Evolutionary conservation across 1,140 invertebrate genomes (phyloP).

Genomic region (Myzus persicae): DNA sequence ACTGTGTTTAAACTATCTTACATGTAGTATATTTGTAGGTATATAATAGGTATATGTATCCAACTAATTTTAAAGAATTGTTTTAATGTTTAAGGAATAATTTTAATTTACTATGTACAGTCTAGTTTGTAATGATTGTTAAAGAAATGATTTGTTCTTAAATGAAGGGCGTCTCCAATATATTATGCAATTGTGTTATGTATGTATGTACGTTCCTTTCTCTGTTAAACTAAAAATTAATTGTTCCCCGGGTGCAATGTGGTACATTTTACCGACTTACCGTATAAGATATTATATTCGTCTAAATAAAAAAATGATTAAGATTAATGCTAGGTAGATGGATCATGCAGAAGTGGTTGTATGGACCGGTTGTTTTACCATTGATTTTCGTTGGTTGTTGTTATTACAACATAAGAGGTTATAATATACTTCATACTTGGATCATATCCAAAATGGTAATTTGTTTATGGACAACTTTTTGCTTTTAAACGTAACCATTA

Average conservation of each 20-base stretch:
- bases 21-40: accelerated
- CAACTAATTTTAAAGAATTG: background rate
- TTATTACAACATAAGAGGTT: constrained; percentile 45
- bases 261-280: no score
- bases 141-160: background rate
- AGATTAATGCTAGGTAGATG: background rate
- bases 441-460: constrained; percentile 26
- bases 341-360: background rate
- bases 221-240: constrained; percentile 11
- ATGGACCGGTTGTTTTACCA: constrained; percentile 51
- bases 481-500: background rate
- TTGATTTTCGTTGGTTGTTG: constrained; percentile 40
- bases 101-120: background rate
- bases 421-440: constrained; percentile 36
- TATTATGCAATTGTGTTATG: background rate
- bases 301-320: background rate
- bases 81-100: background rate
- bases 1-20: background rate
- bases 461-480: constrained; percentile 21
- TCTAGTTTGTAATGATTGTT: background rate
- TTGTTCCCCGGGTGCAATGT: background rate
- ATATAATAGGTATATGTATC: background rate
- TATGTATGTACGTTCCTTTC: background rate
- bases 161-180: background rate
- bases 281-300: background rate